These are phyloP conservation scores for Hybognathus amarus DNA, from an alignment of 2,797 vertebrate species.

Conservation along the genomic window DNA sequence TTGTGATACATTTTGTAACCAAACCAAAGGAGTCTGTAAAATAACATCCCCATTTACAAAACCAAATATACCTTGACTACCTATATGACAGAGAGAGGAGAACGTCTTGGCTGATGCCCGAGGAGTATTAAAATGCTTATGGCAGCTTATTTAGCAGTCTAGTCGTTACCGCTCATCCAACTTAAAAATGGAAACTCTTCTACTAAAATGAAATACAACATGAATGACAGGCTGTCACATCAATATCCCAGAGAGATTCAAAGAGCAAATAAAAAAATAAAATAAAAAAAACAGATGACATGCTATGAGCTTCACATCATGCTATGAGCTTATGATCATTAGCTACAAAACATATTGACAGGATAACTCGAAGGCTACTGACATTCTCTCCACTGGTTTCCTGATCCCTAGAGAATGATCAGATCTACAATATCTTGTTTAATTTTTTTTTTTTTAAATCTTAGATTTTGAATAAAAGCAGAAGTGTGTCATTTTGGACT, in stretches of 20 bases:
- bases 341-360: not conserved
- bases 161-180: not conserved
- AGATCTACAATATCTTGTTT: no score
- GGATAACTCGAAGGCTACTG: not conserved
- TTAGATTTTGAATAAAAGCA: not conserved
- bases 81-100: not conserved
- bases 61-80: not conserved
- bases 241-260: conserved; percentile 1
- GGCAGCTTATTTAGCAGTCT: not conserved
- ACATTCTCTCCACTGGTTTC: not conserved
- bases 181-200: conserved; percentile 11
- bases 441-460: no score
- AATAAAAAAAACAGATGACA: not conserved
- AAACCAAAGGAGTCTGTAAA: conserved; percentile 19
- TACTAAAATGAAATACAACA: not conserved
- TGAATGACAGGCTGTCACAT: not conserved
- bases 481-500: not conserved
- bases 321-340: not conserved
- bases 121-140: not conserved
- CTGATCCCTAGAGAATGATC: not conserved
- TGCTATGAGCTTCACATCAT: not conserved
- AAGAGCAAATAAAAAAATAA: not conserved
- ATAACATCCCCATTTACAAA: conserved; percentile 32
- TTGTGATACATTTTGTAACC: conserved; percentile 26
- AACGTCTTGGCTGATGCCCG: not conserved